A percentile compares a stretch with the other conserved stretches of the same genome.
These are phyloP conservation scores for Callimorpha dominula DNA, from an alignment of 2,888 invertebrate species.

Conservation along the genomic window DNA sequence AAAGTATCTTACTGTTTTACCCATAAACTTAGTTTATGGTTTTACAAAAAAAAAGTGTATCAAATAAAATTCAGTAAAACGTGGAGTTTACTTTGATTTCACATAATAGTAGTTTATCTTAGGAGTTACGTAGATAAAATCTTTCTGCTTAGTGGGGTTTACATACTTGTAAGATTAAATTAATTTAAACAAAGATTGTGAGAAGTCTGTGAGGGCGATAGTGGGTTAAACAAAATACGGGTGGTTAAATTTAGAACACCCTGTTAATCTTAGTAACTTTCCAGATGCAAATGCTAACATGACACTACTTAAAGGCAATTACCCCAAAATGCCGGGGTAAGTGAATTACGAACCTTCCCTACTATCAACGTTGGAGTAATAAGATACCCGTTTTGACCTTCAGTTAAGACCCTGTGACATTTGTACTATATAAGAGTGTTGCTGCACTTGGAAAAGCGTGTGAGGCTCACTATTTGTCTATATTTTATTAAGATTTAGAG, in stretches of 20 bases:
- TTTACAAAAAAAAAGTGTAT: too few species aligned
- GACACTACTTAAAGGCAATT: constrained; percentile 5
- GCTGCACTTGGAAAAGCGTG: not conserved
- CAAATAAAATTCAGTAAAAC: too few species aligned
- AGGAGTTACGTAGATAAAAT: too few species aligned
- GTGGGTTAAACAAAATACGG: not conserved
- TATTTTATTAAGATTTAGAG: too few species aligned
- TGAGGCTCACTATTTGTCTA: not conserved
- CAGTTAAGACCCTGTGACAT: constrained; percentile 12
- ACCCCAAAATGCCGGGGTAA: constrained; percentile 5
- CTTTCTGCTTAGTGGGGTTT: too few species aligned
- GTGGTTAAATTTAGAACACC: not conserved
- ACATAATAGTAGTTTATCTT: too few species aligned
- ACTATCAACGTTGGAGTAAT: constrained; percentile 9
- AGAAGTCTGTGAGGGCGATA: not conserved
- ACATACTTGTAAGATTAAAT: not conserved
- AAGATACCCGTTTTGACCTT: constrained; percentile 2
- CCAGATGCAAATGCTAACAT: constrained; percentile 20
- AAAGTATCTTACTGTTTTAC: too few species aligned
- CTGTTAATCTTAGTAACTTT: constrained; percentile 11
- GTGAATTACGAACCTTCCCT: constrained; percentile 7
- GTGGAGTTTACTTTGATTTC: too few species aligned
- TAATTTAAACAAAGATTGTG: not conserved
- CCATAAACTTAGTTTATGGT: too few species aligned
- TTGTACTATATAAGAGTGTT: not conserved